A percentile compares a stretch with the other conserved stretches of the same genome.
phyloP scores from a whole-genome alignment of 2,797 vertebrate genomes.

The Sebastes itinus region DNA sequence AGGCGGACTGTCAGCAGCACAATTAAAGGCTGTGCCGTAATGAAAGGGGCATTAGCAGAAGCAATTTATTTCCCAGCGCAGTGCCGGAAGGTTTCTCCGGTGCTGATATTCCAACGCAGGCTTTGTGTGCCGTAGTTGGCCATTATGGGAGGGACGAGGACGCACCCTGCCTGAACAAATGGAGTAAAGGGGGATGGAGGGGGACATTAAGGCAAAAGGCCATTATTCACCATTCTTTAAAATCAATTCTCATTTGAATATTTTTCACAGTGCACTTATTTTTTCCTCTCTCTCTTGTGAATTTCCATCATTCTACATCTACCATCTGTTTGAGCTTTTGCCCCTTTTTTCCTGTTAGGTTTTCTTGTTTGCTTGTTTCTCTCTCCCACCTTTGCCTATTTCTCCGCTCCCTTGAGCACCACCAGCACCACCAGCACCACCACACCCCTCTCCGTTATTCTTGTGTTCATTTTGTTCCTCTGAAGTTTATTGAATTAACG shows the following conservation, averaged over 20 bases:
- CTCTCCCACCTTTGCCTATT: slow-evolving; percentile 50
- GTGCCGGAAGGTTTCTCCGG: slow-evolving; percentile 67
- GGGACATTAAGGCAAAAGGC: slow-evolving; percentile 1
- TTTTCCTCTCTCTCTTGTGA: neutral
- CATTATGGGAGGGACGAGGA: slow-evolving; percentile 51
- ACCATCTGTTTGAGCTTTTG: neutral
- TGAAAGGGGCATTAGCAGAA: slow-evolving; percentile 81
- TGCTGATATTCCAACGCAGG: slow-evolving; percentile 62
- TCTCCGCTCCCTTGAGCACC: slow-evolving; percentile 22
- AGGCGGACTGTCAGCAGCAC: slow-evolving; percentile 70
- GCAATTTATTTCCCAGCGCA: slow-evolving; percentile 79
- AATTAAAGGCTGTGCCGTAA: slow-evolving; percentile 77
- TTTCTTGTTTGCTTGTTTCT: slow-evolving; percentile 47
- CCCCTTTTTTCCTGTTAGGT: slow-evolving; percentile 2
- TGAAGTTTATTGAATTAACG: slow-evolving; percentile 86
- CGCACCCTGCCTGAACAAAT: slow-evolving; percentile 48
- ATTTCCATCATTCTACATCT: neutral
- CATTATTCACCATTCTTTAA: slow-evolving; percentile 30
- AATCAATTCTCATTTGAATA: slow-evolving; percentile 34
- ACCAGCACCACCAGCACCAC: neutral
- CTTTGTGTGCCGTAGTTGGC: slow-evolving; percentile 68
- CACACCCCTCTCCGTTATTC: slow-evolving; percentile 51
- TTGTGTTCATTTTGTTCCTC: slow-evolving; percentile 79
- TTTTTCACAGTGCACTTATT: neutral
- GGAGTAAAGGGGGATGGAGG: neutral